A percentile compares a stretch with the other conserved stretches of the same genome.
These are phyloP conservation scores for Oryctes rhinoceros DNA, from an alignment of 1,140 invertebrate species.

Conservation along the genomic window DNA sequence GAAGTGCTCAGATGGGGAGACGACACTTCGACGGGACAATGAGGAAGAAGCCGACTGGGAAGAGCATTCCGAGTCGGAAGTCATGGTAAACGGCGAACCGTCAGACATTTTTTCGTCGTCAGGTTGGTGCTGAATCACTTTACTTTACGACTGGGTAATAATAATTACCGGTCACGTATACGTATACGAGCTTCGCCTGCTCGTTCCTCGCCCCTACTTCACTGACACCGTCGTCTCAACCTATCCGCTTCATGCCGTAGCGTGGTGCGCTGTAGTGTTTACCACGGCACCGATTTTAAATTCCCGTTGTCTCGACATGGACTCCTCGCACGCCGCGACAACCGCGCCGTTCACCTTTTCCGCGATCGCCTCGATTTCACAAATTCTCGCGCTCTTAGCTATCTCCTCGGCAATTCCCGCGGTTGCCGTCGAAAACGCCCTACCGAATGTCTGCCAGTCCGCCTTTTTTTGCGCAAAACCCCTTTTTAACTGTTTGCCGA, in stretches of 20 bases:
- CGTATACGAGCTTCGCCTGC: no score
- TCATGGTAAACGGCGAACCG: no score
- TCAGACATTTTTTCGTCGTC: no score
- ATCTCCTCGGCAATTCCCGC: not conserved
- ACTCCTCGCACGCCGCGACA: conserved; percentile 19
- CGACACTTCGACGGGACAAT: no score
- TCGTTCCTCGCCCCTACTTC: no score
- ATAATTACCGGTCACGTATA: no score
- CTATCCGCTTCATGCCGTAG: not conserved
- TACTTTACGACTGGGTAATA: no score
- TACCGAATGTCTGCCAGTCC: conserved; percentile 13
- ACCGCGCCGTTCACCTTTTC: not conserved
- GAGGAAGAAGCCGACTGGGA: no score
- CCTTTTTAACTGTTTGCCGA: no score
- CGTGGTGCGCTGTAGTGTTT: conserved; percentile 16
- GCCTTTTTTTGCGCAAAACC: conserved; percentile 39
- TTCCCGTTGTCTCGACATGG: not conserved
- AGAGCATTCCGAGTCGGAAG: no score
- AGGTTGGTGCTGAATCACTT: no score
- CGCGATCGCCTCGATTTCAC: not conserved
- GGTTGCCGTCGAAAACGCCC: not conserved
- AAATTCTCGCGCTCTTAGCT: not conserved
- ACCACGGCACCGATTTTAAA: conserved; percentile 40
- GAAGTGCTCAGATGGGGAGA: no score
- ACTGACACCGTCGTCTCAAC: not conserved